phyloP scores from a whole-genome alignment of 92 coral and sea anemone species.

The Parazoanthus darwini region DNA sequence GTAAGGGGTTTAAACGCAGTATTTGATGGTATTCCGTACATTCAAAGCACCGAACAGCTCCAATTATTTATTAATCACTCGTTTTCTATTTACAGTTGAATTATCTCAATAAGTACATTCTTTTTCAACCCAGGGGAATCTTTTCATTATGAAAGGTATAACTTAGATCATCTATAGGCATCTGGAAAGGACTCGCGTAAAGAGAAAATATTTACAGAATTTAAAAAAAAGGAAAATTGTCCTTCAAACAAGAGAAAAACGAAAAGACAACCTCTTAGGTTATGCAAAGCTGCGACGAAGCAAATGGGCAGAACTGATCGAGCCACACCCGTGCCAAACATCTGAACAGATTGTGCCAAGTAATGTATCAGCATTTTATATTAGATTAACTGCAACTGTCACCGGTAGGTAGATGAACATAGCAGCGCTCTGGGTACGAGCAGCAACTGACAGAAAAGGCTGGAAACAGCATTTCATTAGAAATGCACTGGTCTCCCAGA shows the following conservation, averaged over 20 bases:
- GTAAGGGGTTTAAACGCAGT: no score
- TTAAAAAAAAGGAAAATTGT: not conserved
- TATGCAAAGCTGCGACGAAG: not conserved
- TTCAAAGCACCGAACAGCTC: not conserved
- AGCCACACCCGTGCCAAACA: no score
- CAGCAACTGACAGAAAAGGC: no score
- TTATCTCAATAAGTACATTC: constrained; percentile 15
- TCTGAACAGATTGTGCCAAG: not conserved
- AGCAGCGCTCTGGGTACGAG: not conserved
- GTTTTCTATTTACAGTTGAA: constrained; percentile 11
- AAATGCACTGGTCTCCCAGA: no score
- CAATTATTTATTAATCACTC: constrained; percentile 9
- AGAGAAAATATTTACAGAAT: not conserved
- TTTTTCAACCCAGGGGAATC: not conserved
- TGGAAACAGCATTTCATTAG: no score
- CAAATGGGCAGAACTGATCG: not conserved
- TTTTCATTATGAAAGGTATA: not conserved
- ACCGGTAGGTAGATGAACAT: no score
- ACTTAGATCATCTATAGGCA: not conserved
- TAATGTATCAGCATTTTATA: not conserved
- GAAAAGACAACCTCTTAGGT: not conserved
- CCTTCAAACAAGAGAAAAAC: not conserved
- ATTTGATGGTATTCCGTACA: no score
- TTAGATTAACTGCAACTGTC: not conserved
- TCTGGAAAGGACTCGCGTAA: not conserved